These are phyloP conservation scores for Nannobrachium achirus DNA, from an alignment of 2,113 vertebrate species.

Conservation along the genomic window DNA sequence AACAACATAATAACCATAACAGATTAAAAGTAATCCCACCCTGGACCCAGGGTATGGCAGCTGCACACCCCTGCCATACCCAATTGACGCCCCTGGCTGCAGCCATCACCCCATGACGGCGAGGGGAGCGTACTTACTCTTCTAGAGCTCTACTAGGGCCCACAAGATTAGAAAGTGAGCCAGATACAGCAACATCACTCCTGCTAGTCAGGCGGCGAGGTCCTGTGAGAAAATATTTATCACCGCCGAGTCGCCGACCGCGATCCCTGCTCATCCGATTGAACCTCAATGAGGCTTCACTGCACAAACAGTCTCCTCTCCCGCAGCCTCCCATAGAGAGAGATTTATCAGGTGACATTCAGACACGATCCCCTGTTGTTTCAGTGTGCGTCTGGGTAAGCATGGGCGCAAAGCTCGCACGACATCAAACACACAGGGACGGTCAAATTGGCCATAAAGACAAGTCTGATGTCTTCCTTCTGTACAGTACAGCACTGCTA, in stretches of 20 bases:
- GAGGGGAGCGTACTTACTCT: slow-evolving; percentile 43
- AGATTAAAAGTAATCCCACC: too few relatives aligned
- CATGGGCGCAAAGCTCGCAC: slow-evolving; percentile 26
- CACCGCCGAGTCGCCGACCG: slow-evolving; percentile 30
- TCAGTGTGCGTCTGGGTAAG: slow-evolving; percentile 33
- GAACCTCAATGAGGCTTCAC: slow-evolving; percentile 52
- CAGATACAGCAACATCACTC: slow-evolving; percentile 23
- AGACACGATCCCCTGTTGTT: slow-evolving; percentile 28
- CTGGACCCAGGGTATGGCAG: too few relatives aligned
- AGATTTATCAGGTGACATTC: slow-evolving; percentile 41
- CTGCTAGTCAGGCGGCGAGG: slow-evolving; percentile 4
- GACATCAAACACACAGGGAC: slow-evolving; percentile 58
- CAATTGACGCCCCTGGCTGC: too few relatives aligned
- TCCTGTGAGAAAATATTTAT: slow-evolving; percentile 50
- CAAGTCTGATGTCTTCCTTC: slow-evolving; percentile 34
- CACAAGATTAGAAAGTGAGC: slow-evolving; percentile 35
- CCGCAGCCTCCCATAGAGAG: slow-evolving; percentile 25
- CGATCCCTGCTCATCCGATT: slow-evolving; percentile 20
- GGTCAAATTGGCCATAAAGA: slow-evolving; percentile 29
- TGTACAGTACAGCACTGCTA: slow-evolving; percentile 15
- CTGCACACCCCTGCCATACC: too few relatives aligned
- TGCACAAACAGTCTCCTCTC: slow-evolving; percentile 53
- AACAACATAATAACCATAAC: too few relatives aligned
- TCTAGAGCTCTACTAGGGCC: slow-evolving; percentile 22
- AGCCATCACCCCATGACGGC: slow-evolving; percentile 40